phyloP scores from a whole-genome alignment of 2,797 vertebrate species.

The Takifugu rubripes region DNA sequence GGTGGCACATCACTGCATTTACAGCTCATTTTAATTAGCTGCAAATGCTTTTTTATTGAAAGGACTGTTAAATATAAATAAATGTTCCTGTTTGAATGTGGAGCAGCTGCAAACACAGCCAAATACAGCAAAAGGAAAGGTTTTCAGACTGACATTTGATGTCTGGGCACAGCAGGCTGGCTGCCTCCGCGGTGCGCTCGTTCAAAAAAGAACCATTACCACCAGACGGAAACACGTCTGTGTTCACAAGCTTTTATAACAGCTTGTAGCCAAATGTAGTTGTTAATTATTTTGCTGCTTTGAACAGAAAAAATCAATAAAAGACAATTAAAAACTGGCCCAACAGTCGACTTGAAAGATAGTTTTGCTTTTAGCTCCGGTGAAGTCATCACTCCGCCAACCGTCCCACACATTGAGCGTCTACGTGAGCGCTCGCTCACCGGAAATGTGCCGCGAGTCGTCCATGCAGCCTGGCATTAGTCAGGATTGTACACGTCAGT shows the following conservation, averaged over 20 bases:
- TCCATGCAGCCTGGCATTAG: not conserved
- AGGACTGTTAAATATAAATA: too few relatives aligned
- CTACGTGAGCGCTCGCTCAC: conserved; percentile 5
- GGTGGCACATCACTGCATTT: not conserved
- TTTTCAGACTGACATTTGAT: not conserved
- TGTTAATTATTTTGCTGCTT: too few relatives aligned
- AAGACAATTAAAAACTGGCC: too few relatives aligned
- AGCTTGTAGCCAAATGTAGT: not conserved
- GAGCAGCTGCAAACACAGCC: too few relatives aligned
- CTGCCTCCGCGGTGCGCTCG: not conserved
- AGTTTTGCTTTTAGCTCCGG: too few relatives aligned
- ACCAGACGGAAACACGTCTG: not conserved
- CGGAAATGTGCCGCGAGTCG: conserved; percentile 10
- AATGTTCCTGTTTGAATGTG: too few relatives aligned
- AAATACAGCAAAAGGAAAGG: too few relatives aligned
- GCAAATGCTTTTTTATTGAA: too few relatives aligned
- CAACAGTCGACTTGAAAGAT: too few relatives aligned
- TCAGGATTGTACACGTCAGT: conserved; percentile 20
- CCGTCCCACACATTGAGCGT: conserved; percentile 4
- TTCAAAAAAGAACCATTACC: not conserved
- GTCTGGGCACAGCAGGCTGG: not conserved
- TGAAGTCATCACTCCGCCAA: too few relatives aligned
- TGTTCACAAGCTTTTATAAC: not conserved
- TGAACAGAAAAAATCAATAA: too few relatives aligned
- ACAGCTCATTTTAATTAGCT: too few relatives aligned